Conservation (phyloP, 2,113 vertebrate species). For the Pseudorectes ferrugineus region DNA sequence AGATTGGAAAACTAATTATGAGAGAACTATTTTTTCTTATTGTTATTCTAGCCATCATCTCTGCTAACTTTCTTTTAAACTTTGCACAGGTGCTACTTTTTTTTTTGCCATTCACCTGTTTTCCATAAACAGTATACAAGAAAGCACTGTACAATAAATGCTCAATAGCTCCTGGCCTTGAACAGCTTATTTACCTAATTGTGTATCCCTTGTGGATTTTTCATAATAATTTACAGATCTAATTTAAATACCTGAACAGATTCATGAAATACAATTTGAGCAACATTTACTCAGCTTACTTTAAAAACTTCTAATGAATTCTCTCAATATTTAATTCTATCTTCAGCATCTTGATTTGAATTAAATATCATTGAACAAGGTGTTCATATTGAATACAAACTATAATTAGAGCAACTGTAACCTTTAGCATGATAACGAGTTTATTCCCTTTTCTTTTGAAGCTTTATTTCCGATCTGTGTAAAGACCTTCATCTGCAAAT, state of each 20-base stretch:
- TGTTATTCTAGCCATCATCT: not conserved
- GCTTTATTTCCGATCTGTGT: conserved; percentile 37
- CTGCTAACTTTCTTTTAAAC: not conserved
- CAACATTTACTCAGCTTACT: conserved; percentile 72
- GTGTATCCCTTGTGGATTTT: conserved; percentile 67
- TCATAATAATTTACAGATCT: conserved; percentile 71
- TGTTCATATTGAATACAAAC: conserved; percentile 71
- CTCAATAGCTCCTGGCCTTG: conserved; percentile 56
- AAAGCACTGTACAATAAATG: conserved; percentile 37
- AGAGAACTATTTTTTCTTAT: not conserved
- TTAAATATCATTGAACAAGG: conserved; percentile 74
- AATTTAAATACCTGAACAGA: conserved; percentile 77
- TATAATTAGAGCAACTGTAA: conserved; percentile 69
- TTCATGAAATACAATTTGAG: conserved; percentile 71
- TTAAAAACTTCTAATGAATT: conserved; percentile 77
- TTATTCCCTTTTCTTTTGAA: conserved; percentile 46
- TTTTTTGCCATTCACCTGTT: not conserved
- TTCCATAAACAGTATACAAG: conserved; percentile 48
- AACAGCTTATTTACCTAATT: conserved; percentile 69
- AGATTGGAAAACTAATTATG: conserved; percentile 22
- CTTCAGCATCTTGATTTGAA: conserved; percentile 70
- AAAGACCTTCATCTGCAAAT: conserved; percentile 40
- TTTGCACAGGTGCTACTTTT: not conserved
- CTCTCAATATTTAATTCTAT: conserved; percentile 69
- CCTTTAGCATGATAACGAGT: conserved; percentile 21